Evolutionary conservation across 1,140 invertebrate genomes (phyloP).

Genomic region (Ceratitis capitata): DNA sequence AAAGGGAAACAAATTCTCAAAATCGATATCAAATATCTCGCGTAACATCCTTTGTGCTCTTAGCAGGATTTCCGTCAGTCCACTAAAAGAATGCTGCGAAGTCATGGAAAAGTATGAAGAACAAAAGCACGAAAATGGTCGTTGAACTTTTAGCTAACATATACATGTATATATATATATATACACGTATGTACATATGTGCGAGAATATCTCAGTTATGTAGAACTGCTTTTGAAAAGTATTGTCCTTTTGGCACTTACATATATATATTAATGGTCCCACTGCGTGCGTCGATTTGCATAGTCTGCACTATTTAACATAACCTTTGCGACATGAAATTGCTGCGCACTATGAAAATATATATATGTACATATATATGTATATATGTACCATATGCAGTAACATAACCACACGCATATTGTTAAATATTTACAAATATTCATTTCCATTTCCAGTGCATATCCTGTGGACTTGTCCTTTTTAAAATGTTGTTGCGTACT

Average conservation of each 20-base stretch:
- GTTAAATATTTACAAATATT: constrained; percentile 8
- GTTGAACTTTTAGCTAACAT: too few relatives aligned
- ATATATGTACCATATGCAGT: background rate
- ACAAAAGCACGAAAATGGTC: too few relatives aligned
- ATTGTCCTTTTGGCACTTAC: background rate
- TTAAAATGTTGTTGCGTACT: background rate
- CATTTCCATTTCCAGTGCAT: background rate
- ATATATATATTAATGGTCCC: background rate
- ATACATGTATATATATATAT: background rate
- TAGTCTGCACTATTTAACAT: background rate
- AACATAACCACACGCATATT: background rate
- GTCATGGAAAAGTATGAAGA: too few relatives aligned
- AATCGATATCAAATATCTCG: too few relatives aligned
- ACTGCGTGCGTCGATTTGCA: background rate
- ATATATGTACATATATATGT: background rate
- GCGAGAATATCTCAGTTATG: background rate
- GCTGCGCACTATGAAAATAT: background rate
- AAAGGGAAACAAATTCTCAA: too few relatives aligned
- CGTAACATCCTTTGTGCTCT: too few relatives aligned
- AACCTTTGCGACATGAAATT: background rate
- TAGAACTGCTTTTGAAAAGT: background rate
- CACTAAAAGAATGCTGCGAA: too few relatives aligned
- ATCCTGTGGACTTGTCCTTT: background rate
- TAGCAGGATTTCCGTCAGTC: too few relatives aligned
- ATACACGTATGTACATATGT: background rate